Percentiles rank a stretch among this genome's conserved stretches.
Evolutionary conservation across 2,888 invertebrate genomes (phyloP).

Genomic region (Tetanocera ferruginea): DNA sequence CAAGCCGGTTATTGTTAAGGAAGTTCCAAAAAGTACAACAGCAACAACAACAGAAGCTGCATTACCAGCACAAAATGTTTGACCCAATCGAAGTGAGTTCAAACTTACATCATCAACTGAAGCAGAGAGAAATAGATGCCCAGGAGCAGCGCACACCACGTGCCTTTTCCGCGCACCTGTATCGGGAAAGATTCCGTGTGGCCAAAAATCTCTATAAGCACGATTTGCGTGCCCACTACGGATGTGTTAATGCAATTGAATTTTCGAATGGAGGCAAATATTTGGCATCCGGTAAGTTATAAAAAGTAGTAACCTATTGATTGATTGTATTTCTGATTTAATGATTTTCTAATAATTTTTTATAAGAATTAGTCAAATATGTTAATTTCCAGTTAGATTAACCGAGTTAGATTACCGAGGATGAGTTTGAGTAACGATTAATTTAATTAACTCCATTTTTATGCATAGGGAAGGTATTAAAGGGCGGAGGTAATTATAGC

Average conservation of each 20-base stretch:
- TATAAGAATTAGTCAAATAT: no score
- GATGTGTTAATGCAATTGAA: slow-evolving; percentile 97
- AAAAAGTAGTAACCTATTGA: slow-evolving; percentile 11
- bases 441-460: no score
- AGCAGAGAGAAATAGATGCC: slow-evolving; percentile 49
- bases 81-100: slow-evolving; percentile 44
- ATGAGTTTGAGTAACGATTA: no score
- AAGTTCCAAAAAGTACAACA: background rate
- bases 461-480: no score
- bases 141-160: slow-evolving; percentile 47
- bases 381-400: no score
- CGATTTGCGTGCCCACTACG: slow-evolving; percentile 90
- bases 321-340: background rate
- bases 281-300: slow-evolving; percentile 84
- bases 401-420: no score
- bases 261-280: slow-evolving; percentile 90
- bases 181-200: slow-evolving; percentile 74
- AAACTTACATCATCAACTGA: slow-evolving; percentile 50
- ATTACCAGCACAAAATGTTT: slow-evolving; percentile 41
- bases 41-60: background rate
- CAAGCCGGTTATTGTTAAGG: background rate
- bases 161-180: slow-evolving; percentile 58
- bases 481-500: no score
- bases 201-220: slow-evolving; percentile 85
- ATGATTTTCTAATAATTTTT: no score